Conservation (phyloP, 2,888 invertebrate species). For the Laothoe populi region DNA sequence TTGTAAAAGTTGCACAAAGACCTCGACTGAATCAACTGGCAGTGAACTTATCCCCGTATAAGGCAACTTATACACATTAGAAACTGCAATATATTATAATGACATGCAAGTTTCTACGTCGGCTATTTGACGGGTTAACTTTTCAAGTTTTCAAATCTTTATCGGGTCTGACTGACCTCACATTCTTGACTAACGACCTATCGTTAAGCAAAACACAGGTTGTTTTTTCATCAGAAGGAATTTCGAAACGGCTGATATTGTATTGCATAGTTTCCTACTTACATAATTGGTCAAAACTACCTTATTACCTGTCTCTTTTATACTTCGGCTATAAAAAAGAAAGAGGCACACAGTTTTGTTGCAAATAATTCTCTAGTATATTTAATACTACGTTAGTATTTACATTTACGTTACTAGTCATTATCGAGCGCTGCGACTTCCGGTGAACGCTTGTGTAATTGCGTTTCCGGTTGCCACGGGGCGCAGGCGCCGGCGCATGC, state of each 20-base stretch:
- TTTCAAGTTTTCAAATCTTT: neutral
- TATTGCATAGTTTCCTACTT: neutral
- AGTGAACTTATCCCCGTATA: conserved; percentile 16
- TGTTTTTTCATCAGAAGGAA: neutral
- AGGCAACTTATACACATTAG: conserved; percentile 22
- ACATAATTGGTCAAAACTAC: neutral
- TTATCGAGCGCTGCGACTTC: conserved; percentile 31
- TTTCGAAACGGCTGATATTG: neutral
- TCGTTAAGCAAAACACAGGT: neutral
- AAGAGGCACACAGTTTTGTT: neutral
- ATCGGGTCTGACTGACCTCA: neutral
- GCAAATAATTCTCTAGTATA: conserved; percentile 4
- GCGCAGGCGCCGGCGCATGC: conserved; percentile 35
- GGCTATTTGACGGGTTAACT: neutral
- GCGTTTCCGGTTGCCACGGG: conserved; percentile 36
- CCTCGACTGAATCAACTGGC: conserved; percentile 11
- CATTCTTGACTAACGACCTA: neutral
- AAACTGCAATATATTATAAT: conserved; percentile 25
- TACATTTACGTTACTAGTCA: conserved; percentile 32
- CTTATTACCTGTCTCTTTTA: neutral
- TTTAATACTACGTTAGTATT: conserved; percentile 33
- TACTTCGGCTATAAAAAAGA: neutral
- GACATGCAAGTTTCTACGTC: conserved; percentile 16
- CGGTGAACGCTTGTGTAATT: conserved; percentile 39
- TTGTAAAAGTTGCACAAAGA: conserved; percentile 20